Percentiles rank a stretch among this genome's conserved stretches.
Evolutionary conservation across 2,113 vertebrate species (phyloP).

Genomic region (Eolophus roseicapilla): DNA sequence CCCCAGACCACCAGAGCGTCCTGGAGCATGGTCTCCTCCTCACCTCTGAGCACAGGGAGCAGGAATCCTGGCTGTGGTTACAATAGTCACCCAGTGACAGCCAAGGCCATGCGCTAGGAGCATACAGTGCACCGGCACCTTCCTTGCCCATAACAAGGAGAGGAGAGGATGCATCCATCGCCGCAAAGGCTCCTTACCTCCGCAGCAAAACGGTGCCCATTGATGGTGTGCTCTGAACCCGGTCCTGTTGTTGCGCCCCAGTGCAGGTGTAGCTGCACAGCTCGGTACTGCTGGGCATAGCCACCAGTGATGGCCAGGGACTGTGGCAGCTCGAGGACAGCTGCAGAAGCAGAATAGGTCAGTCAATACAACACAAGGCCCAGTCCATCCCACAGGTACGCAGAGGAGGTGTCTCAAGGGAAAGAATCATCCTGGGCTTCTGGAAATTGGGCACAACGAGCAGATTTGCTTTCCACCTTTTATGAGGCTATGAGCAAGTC

Average conservation of each 20-base stretch:
- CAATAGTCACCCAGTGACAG: not conserved
- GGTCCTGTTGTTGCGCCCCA: constrained; percentile 54
- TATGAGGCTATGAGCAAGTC: not conserved
- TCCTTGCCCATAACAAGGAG: not conserved
- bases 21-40: not conserved
- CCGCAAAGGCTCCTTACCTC: constrained; percentile 62
- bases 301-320: constrained; percentile 65
- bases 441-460: not conserved
- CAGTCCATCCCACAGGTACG: rapidly evolving
- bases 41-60: not conserved
- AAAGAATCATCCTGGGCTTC: not conserved
- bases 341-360: constrained; percentile 1
- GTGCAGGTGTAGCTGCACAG: constrained; percentile 77
- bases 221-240: constrained; percentile 75
- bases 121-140: not conserved
- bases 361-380: not conserved
- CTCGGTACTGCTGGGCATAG: constrained; percentile 71
- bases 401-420: not conserved
- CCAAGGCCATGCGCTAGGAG: rapidly evolving
- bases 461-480: not conserved
- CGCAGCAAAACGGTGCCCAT: constrained; percentile 52
- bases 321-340: constrained; percentile 62
- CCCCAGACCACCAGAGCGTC: not conserved
- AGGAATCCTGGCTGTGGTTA: not conserved
- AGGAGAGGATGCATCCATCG: not conserved